Evolutionary conservation across 2,888 invertebrate genomes (phyloP), one percentile per base, ranked within the genome.

Genomic region (Phasia obesa): DNA sequence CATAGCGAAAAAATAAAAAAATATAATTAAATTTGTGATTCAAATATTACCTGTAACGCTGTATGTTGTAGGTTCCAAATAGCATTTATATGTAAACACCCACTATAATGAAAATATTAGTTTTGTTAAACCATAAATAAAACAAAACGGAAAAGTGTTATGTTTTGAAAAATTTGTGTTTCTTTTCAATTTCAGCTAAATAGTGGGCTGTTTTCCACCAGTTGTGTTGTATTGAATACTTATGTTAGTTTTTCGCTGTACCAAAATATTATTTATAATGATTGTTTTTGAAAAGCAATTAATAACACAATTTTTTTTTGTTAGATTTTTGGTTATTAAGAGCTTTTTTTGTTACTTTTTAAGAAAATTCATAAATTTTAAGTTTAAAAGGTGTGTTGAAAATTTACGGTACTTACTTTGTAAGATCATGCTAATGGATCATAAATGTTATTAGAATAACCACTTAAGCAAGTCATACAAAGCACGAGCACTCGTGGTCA

Each of bases 231-330:
- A 57, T 65, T 57, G 74, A 64, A 31, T 74, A 53, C 9, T 49
- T 49, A 2, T 44, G 49, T 51, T 53, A 15, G 42, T 17, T 53
- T 53, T 25, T 25, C 25, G n/a, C 3, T 35, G 27, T 49, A 60
- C 17, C 35, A 59, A 73, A 77, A 64, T 81, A 77, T 77, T 67
- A 81, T 82, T 82, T 82, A 77, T 73, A 82, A 82, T 77, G 73
- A 82, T 77, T 82, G 81, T 73, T 77, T 82, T 82, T 62, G 81
- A 73, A 77, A 82, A 77, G 81, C 81, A 82, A 82, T 82, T 82
- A 82, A 77, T 82, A 62, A 53, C 27, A 11, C 64, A 55, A 23
- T 65, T 76, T 75, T 25, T 21, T 15, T 49, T 49, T 27, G 35
- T 47, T 64, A 15, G 0, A 38, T 27, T 60, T 57, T 67, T 31